phyloP scores from a whole-genome alignment of 2,113 vertebrate species.

The Petrocephalus zakoni region DNA sequence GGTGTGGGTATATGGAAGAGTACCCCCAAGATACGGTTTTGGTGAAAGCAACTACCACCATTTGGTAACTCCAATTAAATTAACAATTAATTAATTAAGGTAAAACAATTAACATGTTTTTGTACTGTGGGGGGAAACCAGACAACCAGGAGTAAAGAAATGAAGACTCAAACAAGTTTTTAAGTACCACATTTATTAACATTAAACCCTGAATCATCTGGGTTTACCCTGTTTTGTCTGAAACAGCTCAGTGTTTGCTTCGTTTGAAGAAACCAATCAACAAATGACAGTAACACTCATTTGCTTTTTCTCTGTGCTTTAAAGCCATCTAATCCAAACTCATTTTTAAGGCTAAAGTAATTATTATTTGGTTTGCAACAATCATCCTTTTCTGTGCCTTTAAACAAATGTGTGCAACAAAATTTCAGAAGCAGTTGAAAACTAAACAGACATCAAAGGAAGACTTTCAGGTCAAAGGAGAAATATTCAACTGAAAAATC shows the following conservation, averaged over 20 bases:
- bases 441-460: slow-evolving; percentile 13
- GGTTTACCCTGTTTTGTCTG: slow-evolving; percentile 10
- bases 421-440: not conserved
- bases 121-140: too few species aligned
- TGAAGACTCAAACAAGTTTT: not conserved
- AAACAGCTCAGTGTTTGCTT: slow-evolving; percentile 10
- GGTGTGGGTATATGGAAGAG: not conserved
- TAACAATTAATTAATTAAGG: too few species aligned
- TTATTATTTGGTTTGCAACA: slow-evolving; percentile 23
- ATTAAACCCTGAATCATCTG: slow-evolving; percentile 26
- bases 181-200: slow-evolving; percentile 30
- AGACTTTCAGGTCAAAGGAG: slow-evolving; percentile 4
- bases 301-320: not conserved
- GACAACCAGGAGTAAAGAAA: not conserved
- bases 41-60: too few species aligned
- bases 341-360: slow-evolving; percentile 38
- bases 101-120: too few species aligned
- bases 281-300: not conserved
- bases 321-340: slow-evolving; percentile 32
- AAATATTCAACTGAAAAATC: not conserved
- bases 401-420: not conserved
- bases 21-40: not conserved
- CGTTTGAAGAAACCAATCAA: slow-evolving; percentile 14
- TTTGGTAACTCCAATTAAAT: too few species aligned
- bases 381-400: not conserved